A percentile compares a stretch with the other conserved stretches of the same genome.
Conservation (phyloP, 2,797 vertebrate genomes). For the Champsocephalus esox region DNA sequence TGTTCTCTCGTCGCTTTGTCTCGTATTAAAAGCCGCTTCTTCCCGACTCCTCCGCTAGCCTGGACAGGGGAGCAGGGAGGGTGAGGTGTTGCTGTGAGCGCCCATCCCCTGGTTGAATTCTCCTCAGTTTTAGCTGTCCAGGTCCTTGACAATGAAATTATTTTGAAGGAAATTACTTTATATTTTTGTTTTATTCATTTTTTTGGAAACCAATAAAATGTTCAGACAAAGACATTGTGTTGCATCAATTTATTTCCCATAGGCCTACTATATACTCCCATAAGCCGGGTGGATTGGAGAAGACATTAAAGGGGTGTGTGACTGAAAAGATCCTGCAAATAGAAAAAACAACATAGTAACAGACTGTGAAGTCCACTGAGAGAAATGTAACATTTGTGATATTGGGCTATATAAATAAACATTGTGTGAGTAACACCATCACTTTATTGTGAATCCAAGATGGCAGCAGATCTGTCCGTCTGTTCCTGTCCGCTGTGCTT, state of each 20-base stretch:
- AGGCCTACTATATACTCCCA: background rate
- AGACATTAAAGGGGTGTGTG: too few relatives aligned
- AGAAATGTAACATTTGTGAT: too few relatives aligned
- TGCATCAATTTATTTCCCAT: slow-evolving; percentile 1
- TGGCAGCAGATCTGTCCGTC: too few relatives aligned
- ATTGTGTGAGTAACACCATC: too few relatives aligned
- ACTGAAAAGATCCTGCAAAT: too few relatives aligned
- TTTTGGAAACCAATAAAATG: slow-evolving; percentile 81
- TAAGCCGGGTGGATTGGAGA: background rate
- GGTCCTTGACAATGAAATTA: slow-evolving; percentile 56
- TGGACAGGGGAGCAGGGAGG: slow-evolving; percentile 39
- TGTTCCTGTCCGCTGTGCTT: too few relatives aligned
- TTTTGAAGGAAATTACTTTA: slow-evolving; percentile 68
- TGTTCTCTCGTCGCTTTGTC: slow-evolving; percentile 10
- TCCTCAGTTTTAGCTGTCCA: slow-evolving; percentile 65
- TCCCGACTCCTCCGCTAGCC: slow-evolving; percentile 51
- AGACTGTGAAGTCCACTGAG: too few relatives aligned
- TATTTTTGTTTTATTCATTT: slow-evolving; percentile 73
- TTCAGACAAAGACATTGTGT: slow-evolving; percentile 38
- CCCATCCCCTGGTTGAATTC: slow-evolving; percentile 18
- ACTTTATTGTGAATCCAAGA: too few relatives aligned
- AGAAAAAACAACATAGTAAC: too few relatives aligned
- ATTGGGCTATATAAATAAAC: too few relatives aligned
- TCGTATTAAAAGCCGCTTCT: slow-evolving; percentile 55
- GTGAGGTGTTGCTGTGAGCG: slow-evolving; percentile 33